Evolutionary conservation across 2,888 invertebrate genomes (phyloP), one percentile per base, ranked within the genome.

Genomic region (Celastrina argiolus): DNA sequence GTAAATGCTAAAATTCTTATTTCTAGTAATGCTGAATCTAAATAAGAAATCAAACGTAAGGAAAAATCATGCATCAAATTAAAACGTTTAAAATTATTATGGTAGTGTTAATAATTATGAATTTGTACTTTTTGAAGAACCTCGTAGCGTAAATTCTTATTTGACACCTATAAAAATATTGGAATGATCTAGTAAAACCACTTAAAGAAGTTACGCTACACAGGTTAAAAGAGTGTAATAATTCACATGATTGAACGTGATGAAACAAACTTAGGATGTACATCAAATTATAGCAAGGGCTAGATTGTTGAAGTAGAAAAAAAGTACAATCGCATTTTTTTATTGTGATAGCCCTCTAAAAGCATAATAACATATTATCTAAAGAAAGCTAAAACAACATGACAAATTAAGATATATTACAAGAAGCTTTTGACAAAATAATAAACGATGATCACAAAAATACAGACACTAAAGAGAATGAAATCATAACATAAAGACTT

Each of bases 381-480:
- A 39, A 61, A 14, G 39, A 39, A 14, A 64, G 31, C 45, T 51
- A 31, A 66, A 66, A 59, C 8, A 58, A 31, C 22, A 68, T 68
- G 67, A 67, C 59, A 66, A 68, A 64, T 56, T 45, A 61, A 36
- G 64, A 68, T 64, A 63, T 66, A 65, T 59, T 66, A 69, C 64
- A 59, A 59, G 31, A 66, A 66, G 65, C 65, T 31, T 18, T 59
- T 58, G 18, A 36, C n/a, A 59, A 51, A 66, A 26, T 59, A 66
- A 59, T 22, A 66, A 66, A 66, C 76, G 77, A 65, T 56, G 74
- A 79, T 86, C 82, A 87, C 83, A 87, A 79, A 85, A 84, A 77
- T 72, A 83, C 84, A 84, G 78, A 80, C 74, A 85, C 76, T 73
- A 84, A 76, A 70, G 78, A 78, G 72, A 79, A 75, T 70, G 81